Conservation (phyloP, 2,888 invertebrate genomes). For the Hypercompe scribonia region DNA sequence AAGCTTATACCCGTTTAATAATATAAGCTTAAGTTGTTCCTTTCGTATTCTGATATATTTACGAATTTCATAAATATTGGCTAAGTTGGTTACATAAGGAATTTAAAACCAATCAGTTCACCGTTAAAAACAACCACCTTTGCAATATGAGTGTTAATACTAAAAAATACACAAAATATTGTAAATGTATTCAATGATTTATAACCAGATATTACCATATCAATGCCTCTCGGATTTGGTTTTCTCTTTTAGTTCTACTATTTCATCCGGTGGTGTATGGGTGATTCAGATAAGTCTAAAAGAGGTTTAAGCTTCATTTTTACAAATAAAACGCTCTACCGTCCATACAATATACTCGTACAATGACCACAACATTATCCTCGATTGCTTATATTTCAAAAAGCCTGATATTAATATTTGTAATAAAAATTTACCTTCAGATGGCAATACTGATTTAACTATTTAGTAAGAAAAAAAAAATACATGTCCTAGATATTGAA, state of each 20-base stretch:
- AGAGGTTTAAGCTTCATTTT: too few relatives aligned
- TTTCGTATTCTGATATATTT: constrained; percentile 23
- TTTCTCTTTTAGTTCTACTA: neutral
- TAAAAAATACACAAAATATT: neutral
- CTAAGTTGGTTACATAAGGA: neutral
- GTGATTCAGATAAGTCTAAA: too few relatives aligned
- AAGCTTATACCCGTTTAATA: constrained; percentile 32
- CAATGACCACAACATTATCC: too few relatives aligned
- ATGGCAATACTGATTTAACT: too few relatives aligned
- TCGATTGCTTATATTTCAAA: too few relatives aligned
- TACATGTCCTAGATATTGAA: too few relatives aligned
- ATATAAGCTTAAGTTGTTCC: constrained; percentile 24
- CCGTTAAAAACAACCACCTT: neutral
- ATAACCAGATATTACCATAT: neutral
- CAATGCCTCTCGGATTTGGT: neutral
- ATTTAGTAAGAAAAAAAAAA: too few relatives aligned
- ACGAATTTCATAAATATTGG: neutral
- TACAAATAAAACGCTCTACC: too few relatives aligned
- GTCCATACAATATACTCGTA: too few relatives aligned
- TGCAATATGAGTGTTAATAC: neutral
- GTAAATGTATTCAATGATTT: neutral
- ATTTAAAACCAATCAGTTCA: neutral
- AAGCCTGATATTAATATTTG: too few relatives aligned
- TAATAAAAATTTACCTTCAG: too few relatives aligned
- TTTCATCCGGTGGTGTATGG: too few relatives aligned